A percentile compares a stretch with the other conserved stretches of the same genome.
phyloP scores from a whole-genome alignment of 2,113 vertebrate species.

The Oostethus manadensis region DNA sequence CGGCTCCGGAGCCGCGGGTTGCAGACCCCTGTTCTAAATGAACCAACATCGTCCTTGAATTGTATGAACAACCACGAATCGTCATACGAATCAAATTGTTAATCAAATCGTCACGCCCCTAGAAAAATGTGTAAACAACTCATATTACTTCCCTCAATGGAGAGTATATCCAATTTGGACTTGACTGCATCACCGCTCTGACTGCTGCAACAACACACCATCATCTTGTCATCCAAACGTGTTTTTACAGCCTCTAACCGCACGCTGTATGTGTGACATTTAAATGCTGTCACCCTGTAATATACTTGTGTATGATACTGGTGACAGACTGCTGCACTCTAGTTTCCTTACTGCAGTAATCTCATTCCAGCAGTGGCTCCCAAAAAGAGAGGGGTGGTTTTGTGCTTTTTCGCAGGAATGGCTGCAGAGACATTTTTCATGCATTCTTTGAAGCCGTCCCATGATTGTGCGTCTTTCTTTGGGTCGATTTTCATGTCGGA shows the following conservation, averaged over 20 bases:
- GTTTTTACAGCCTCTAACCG: not conserved
- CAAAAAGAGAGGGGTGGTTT: constrained; percentile 77
- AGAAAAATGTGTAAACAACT: not conserved
- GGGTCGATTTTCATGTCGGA: constrained; percentile 76
- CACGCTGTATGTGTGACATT: not conserved
- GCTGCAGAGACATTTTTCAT: constrained; percentile 66
- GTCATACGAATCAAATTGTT: too few species aligned
- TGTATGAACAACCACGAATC: too few species aligned
- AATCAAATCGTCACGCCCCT: too few species aligned
- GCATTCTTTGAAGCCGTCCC: constrained; percentile 70
- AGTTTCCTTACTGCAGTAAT: constrained; percentile 78
- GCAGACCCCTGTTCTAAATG: too few species aligned
- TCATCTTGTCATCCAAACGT: not conserved
- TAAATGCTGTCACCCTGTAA: not conserved
- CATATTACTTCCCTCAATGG: not conserved
- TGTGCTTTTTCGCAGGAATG: constrained; percentile 75
- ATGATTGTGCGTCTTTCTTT: constrained; percentile 51
- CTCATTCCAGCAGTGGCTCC: constrained; percentile 97
- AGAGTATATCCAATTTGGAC: not conserved
- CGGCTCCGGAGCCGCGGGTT: too few species aligned
- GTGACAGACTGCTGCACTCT: not conserved
- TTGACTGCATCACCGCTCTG: not conserved
- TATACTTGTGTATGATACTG: not conserved
- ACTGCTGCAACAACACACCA: not conserved
- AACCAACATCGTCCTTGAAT: too few species aligned